phyloP scores from a whole-genome alignment of 2,888 invertebrate genomes.

The Neocrepidodera transversa region DNA sequence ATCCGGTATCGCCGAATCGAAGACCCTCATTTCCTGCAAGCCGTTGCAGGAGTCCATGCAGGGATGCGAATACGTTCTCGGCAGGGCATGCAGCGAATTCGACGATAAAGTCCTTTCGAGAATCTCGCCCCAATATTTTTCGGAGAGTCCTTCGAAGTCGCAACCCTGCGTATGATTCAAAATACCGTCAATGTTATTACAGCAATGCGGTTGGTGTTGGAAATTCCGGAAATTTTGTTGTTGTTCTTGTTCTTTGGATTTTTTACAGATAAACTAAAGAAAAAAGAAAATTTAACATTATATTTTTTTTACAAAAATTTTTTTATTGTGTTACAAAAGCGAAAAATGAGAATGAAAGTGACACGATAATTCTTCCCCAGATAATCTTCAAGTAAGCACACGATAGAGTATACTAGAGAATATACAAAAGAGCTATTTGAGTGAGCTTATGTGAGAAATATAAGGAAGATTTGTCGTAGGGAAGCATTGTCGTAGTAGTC shows the following conservation, averaged over 20 bases:
- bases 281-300: too few relatives aligned
- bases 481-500: too few relatives aligned
- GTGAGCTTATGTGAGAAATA: too few relatives aligned
- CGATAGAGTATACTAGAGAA: too few relatives aligned
- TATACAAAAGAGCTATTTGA: too few relatives aligned
- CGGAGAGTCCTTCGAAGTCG: conserved; percentile 64
- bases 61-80: conserved; percentile 52
- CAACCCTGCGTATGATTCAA: conserved; percentile 58
- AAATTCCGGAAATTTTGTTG: conserved; percentile 37
- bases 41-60: conserved; percentile 57
- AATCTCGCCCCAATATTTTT: conserved; percentile 71
- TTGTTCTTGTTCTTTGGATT: conserved; percentile 46
- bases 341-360: too few relatives aligned
- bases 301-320: too few relatives aligned
- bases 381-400: too few relatives aligned
- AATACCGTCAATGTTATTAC: conserved; percentile 51
- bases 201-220: conserved; percentile 50
- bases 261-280: conserved; percentile 54
- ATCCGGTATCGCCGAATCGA: conserved; percentile 57
- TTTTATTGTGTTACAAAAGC: too few relatives aligned
- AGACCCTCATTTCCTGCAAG: conserved; percentile 55
- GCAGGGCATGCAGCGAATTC: conserved; percentile 72
- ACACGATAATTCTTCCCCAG: too few relatives aligned
- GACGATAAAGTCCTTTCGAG: conserved; percentile 79
- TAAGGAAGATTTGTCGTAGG: too few relatives aligned